Conservation (phyloP, 1,140 invertebrate genomes). For the Nasonia vitripennis region DNA sequence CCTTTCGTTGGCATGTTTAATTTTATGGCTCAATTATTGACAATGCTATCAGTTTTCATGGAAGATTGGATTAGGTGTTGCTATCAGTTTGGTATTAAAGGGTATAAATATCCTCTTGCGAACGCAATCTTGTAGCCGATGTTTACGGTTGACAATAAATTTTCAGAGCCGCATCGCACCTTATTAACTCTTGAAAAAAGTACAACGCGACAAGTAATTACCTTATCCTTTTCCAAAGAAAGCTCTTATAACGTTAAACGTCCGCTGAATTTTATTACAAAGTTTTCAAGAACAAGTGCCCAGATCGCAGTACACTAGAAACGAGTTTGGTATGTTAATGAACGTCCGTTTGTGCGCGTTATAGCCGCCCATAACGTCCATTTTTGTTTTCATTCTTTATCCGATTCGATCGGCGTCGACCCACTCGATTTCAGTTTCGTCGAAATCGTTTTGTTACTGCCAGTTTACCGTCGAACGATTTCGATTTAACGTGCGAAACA, state of each 20-base stretch:
- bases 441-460: background rate
- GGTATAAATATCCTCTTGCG: background rate
- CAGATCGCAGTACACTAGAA: background rate
- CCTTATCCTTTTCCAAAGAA: background rate
- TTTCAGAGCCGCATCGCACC: background rate
- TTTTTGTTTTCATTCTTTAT: background rate
- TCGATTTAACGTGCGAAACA: background rate
- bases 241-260: background rate
- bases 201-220: background rate
- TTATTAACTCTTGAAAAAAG: background rate
- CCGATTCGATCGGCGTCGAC: background rate
- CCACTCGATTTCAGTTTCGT: background rate
- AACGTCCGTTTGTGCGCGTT: background rate
- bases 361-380: background rate
- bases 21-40: background rate
- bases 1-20: background rate
- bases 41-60: background rate
- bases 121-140: background rate
- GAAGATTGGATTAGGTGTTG: background rate
- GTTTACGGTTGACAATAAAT: background rate
- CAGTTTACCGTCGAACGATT: background rate
- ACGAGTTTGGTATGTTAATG: conserved; percentile 15
- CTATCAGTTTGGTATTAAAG: background rate
- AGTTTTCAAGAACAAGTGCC: background rate
- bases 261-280: background rate